A percentile compares a stretch with the other conserved stretches of the same genome.
Conservation (phyloP, 2,888 invertebrate species). For the Phalangium opilio region DNA sequence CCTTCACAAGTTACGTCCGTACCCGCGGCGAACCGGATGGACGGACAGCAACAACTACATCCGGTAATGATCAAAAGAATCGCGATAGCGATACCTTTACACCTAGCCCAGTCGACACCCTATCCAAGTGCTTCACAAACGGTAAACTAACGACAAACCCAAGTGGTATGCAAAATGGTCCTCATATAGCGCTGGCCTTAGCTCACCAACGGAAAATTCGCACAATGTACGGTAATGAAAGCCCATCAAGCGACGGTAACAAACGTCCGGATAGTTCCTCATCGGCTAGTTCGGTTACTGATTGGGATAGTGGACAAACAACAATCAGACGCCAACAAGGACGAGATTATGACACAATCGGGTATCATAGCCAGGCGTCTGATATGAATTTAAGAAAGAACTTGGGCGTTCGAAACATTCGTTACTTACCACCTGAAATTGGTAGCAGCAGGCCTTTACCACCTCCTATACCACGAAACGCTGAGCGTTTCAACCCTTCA, state of each 20-base stretch:
- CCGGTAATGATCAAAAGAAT: conserved; percentile 25
- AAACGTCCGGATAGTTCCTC: conserved; percentile 37
- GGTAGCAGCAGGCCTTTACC: too few relatives aligned
- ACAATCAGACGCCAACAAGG: conserved; percentile 59
- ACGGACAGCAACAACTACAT: conserved; percentile 44
- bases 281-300: conserved; percentile 69
- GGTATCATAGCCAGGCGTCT: too few relatives aligned
- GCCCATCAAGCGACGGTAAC: conserved; percentile 14
- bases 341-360: too few relatives aligned
- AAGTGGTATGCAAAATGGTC: conserved; percentile 24
- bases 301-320: conserved; percentile 81
- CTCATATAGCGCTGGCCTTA: conserved; percentile 48
- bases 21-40: conserved; percentile 76
- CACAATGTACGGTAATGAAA: conserved; percentile 45
- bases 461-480: too few relatives aligned
- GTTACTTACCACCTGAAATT: too few relatives aligned
- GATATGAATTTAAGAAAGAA: too few relatives aligned
- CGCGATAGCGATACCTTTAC: conserved; percentile 71
- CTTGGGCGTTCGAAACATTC: too few relatives aligned
- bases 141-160: too few relatives aligned
- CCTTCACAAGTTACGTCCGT: conserved; percentile 78
- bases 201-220: conserved; percentile 73
- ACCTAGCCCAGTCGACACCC: conserved; percentile 51
- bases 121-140: conserved; percentile 17
- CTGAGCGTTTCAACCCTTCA: too few relatives aligned